phyloP scores from a whole-genome alignment of 1,140 invertebrate genomes.

The Mactra quadrangularis region DNA sequence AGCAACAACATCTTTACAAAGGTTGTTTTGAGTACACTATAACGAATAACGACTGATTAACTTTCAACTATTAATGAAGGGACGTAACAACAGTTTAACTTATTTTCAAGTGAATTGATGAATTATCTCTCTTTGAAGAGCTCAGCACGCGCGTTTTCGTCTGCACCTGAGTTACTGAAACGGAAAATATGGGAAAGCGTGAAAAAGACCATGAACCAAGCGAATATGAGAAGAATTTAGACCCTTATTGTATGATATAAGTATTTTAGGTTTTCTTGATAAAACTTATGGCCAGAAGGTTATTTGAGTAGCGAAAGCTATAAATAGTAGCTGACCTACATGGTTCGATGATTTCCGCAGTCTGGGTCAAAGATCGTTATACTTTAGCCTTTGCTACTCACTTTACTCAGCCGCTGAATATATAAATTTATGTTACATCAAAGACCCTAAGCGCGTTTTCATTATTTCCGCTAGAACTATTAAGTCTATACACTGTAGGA shows the following conservation, averaged over 20 bases:
- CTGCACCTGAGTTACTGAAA: neutral
- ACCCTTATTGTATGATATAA: slow-evolving; percentile 44
- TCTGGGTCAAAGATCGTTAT: neutral
- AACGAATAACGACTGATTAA: too few species aligned
- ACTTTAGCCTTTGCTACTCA: neutral
- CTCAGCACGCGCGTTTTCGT: slow-evolving; percentile 47
- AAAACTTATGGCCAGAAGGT: too few species aligned
- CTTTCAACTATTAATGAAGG: too few species aligned
- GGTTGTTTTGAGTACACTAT: too few species aligned
- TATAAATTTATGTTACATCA: too few species aligned
- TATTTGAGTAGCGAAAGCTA: too few species aligned
- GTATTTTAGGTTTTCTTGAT: neutral
- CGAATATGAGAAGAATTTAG: slow-evolving; percentile 50
- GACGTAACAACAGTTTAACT: too few species aligned
- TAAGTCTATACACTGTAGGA: too few species aligned
- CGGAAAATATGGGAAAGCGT: neutral
- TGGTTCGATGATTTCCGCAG: neutral
- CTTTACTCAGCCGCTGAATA: neutral
- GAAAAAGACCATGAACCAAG: slow-evolving; percentile 19
- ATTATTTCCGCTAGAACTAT: too few species aligned
- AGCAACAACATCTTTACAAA: too few species aligned
- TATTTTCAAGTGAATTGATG: too few species aligned
- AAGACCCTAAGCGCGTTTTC: too few species aligned
- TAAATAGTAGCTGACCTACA: neutral
- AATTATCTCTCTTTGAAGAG: slow-evolving; percentile 57